Base-by-base conservation (phyloP, 2,113 vertebrate species). In the Saccopteryx leptura region DNA sequence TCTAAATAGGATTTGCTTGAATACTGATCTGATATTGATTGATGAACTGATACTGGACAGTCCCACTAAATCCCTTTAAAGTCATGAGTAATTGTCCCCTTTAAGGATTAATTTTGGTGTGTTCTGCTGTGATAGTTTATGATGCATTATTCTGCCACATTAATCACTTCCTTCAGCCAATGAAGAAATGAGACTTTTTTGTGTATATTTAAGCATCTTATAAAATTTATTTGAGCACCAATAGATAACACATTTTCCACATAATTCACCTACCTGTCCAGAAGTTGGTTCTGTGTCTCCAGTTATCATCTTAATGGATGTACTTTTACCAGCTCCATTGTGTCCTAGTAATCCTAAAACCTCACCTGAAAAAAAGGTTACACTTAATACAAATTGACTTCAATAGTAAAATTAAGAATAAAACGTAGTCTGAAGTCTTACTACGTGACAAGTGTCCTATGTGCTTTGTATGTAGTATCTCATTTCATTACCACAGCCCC, bases 241-340 rank as follows among this genome's bases (percentile, higher is more conserved):
- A 12, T 19, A 33, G 23, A 54, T 61, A n/a, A 54, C 0, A 23
- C 4, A 21, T 54, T 87, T 19, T 28, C 72, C 23, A 21, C 0
- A 58, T 4, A 5, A 52, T 85, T 90, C 90, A 84, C 98, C n/a
- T 96, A 99, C 99, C 99, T 99, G 99, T 72, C 99, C 99, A 39
- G 99, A 98, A 13, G 99, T 99, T 93, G 98, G 98, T 0, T 98
- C 94, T 0, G 96, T 93, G 52, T 99, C 98, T 65, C 99, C 99
- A 15, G 99, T 98, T 98, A 99, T 97, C 98, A 99, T 97, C 50
- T 98, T 99, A 96, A 99, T 98, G 19, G 99, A 97, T 65, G 99
- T 99, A 97, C 98, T 99, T 98, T 99, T 99, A 26, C 99, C 99
- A 91, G 99, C 99, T 97, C 99, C 99, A 0, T 99, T 99, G 84